phyloP scores from a whole-genome alignment of 2,113 vertebrate species.

The Dicerorhinus sumatrensis region DNA sequence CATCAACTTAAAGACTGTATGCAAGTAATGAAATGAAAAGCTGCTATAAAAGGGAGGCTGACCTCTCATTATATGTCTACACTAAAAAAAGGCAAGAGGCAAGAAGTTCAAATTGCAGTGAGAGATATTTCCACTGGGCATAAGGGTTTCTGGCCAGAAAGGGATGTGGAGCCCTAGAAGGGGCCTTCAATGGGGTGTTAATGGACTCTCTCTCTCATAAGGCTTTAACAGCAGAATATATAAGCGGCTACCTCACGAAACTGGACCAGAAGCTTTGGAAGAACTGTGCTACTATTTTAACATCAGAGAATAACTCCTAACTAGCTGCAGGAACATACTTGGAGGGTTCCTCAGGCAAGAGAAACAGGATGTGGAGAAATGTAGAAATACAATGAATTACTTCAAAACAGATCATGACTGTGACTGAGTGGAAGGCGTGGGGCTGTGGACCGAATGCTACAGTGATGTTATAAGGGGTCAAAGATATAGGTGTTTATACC shows the following conservation, averaged over 20 bases:
- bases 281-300: conserved; percentile 50
- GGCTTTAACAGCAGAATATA: neutral
- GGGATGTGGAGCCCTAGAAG: neutral
- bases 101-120: conserved; percentile 36
- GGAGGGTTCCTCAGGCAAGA: conserved; percentile 17
- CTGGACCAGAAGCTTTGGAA: conserved; percentile 15
- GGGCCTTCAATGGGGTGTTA: neutral
- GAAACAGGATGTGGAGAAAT: conserved; percentile 19
- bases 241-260: neutral
- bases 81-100: neutral
- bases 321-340: conserved; percentile 38
- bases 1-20: conserved; percentile 31
- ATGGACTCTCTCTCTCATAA: neutral
- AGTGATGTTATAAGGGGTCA: conserved; percentile 29
- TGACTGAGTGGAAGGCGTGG: conserved; percentile 10
- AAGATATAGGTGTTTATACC: conserved; percentile 31
- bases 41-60: neutral
- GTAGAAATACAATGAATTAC: conserved; percentile 57
- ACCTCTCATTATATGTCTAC: neutral
- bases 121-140: neutral
- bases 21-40: conserved; percentile 47
- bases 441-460: neutral
- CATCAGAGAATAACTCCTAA: conserved; percentile 45
- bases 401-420: conserved; percentile 49
- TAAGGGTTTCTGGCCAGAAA: conserved; percentile 30